Conservation (phyloP, 2,888 invertebrate genomes). For the Leptarthrus brevirostris region DNA sequence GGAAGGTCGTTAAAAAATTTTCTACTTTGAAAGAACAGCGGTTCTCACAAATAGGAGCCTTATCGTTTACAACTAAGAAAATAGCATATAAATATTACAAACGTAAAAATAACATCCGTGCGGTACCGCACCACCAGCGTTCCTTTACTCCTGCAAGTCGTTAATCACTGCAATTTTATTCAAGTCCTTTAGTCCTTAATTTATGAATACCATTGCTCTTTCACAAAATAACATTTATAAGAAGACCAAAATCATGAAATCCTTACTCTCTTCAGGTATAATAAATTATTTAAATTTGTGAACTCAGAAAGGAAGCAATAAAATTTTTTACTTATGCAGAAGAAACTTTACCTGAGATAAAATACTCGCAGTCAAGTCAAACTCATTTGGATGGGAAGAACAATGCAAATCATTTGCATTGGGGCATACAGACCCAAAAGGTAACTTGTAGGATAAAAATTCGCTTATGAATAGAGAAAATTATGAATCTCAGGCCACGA, state of each 20-base stretch:
- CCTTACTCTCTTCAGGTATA: neutral
- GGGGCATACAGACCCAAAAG: conserved; percentile 1
- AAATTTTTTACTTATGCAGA: conserved; percentile 3
- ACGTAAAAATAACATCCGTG: too few relatives aligned
- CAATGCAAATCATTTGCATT: conserved; percentile 37
- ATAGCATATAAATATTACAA: too few relatives aligned
- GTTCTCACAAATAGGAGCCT: too few relatives aligned
- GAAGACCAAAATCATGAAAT: neutral
- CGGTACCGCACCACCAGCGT: too few relatives aligned
- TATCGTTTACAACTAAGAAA: too few relatives aligned
- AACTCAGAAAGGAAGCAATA: conserved; percentile 19
- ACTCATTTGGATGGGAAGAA: conserved; percentile 28
- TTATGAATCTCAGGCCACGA: conserved; percentile 4
- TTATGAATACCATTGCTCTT: neutral
- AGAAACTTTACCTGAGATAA: conserved; percentile 7
- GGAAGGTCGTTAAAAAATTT: too few relatives aligned
- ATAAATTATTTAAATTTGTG: conserved; percentile 25
- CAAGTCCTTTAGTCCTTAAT: too few relatives aligned
- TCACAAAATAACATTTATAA: neutral
- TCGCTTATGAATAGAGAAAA: conserved; percentile 29
- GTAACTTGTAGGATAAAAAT: conserved; percentile 6
- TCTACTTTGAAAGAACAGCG: too few relatives aligned
- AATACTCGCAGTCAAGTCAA: neutral
- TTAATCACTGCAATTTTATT: too few relatives aligned
- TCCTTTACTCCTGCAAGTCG: too few relatives aligned